These are phyloP conservation scores for Australoheros scitulus DNA, from an alignment of 2,113 vertebrate genomes.

Conservation along the genomic window DNA sequence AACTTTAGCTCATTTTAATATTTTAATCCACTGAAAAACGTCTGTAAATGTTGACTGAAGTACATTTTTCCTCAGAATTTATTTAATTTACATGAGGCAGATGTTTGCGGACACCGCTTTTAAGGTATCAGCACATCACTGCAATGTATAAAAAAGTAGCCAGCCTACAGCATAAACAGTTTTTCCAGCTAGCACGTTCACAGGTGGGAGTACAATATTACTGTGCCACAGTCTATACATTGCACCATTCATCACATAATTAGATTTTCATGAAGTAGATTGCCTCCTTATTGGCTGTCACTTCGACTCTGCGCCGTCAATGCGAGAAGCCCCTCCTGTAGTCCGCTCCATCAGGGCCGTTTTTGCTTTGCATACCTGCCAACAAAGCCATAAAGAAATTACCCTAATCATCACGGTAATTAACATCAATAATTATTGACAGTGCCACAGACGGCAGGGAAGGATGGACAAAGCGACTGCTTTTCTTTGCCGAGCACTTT, in stretches of 20 bases:
- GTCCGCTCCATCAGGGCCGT: conserved; percentile 30
- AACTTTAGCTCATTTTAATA: neutral
- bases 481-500: conserved; percentile 11
- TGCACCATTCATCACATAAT: conserved; percentile 70
- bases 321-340: conserved; percentile 49
- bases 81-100: neutral
- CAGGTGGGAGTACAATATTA: conserved; percentile 65
- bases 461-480: conserved; percentile 14
- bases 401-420: conserved; percentile 72
- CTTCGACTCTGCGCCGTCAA: conserved; percentile 53
- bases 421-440: conserved; percentile 72
- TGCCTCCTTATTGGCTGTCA: conserved; percentile 72
- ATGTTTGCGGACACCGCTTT: conserved; percentile 28
- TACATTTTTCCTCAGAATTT: neutral
- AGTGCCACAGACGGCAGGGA: conserved; percentile 26
- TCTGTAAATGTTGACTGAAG: neutral
- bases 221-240: conserved; percentile 64
- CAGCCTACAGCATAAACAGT: conserved; percentile 63
- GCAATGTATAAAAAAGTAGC: conserved; percentile 23
- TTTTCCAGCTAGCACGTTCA: conserved; percentile 54
- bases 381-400: conserved; percentile 69
- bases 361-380: conserved; percentile 64
- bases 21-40: conserved; percentile 9
- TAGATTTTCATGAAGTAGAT: conserved; percentile 67
- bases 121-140: neutral